Conservation (phyloP, 2,797 vertebrate genomes). For the Pseudochirops corinnae region DNA sequence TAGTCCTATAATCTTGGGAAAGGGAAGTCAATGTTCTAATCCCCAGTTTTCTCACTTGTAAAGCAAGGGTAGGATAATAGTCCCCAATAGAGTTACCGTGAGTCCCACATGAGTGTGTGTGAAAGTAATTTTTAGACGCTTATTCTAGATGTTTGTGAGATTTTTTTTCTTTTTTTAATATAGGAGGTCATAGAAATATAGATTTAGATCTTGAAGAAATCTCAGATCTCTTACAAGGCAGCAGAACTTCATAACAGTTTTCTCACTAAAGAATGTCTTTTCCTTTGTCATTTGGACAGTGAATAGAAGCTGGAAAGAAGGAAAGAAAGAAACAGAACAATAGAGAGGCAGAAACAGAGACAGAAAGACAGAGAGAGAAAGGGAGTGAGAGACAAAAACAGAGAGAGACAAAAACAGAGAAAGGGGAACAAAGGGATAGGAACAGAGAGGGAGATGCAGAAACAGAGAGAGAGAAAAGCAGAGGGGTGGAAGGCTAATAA, state of each 20-base stretch:
- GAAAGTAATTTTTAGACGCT: background rate
- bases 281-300: background rate
- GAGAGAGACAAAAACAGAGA: no score
- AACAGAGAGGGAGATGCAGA: background rate
- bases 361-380: background rate
- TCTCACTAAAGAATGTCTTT: background rate
- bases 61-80: background rate
- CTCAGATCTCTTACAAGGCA: background rate
- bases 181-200: background rate
- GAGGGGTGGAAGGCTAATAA: no score
- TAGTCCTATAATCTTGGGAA: background rate
- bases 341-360: background rate
- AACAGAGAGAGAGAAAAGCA: rapidly evolving
- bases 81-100: background rate
- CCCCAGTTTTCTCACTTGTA: background rate
- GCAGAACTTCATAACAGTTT: background rate
- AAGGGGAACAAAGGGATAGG: background rate
- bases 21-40: background rate
- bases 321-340: no score
- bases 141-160: background rate
- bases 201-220: background rate
- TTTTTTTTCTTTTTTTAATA: background rate
- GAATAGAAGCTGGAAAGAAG: background rate
- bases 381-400: no score
- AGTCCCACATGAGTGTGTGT: no score